phyloP scores from a whole-genome alignment of 1,140 invertebrate species.

The Drepana arcuata region DNA sequence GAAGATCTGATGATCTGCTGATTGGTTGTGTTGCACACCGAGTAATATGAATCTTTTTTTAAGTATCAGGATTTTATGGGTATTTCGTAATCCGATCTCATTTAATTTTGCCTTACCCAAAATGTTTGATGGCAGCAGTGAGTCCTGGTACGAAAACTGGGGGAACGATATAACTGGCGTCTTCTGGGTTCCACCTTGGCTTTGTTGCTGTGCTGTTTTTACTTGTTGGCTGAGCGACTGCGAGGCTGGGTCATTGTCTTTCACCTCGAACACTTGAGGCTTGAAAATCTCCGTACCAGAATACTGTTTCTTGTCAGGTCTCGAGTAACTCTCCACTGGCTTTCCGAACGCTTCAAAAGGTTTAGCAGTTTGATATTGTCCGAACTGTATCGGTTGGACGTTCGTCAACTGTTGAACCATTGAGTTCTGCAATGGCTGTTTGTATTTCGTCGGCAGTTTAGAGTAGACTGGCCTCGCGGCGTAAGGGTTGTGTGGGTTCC shows the following conservation, averaged over 20 bases:
- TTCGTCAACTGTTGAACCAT: constrained; percentile 50
- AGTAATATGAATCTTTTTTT: no score
- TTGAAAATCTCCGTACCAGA: constrained; percentile 49
- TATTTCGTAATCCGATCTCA: no score
- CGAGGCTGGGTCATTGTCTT: constrained; percentile 37
- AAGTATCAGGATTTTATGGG: no score
- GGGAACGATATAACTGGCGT: constrained; percentile 29
- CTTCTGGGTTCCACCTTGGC: constrained; percentile 14
- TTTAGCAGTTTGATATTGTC: constrained; percentile 47
- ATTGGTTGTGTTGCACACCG: no score
- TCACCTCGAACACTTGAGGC: constrained; percentile 49
- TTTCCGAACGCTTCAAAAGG: constrained; percentile 49
- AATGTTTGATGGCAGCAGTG: constrained; percentile 47
- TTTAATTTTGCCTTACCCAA: no score
- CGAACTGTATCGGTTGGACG: constrained; percentile 50
- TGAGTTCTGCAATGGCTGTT: constrained; percentile 35
- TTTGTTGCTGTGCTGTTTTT: constrained; percentile 52
- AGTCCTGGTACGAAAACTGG: constrained; percentile 53
- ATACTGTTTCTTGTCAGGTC: constrained; percentile 39
- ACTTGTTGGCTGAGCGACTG: constrained; percentile 42
- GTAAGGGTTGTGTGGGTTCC: constrained; percentile 49
- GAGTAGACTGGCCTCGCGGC: constrained; percentile 35
- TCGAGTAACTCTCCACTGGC: constrained; percentile 37
- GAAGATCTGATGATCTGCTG: no score
- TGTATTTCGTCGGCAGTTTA: constrained; percentile 40